Evolutionary conservation across 1,140 invertebrate species (phyloP).

Genomic region (Calycopis cecrops): DNA sequence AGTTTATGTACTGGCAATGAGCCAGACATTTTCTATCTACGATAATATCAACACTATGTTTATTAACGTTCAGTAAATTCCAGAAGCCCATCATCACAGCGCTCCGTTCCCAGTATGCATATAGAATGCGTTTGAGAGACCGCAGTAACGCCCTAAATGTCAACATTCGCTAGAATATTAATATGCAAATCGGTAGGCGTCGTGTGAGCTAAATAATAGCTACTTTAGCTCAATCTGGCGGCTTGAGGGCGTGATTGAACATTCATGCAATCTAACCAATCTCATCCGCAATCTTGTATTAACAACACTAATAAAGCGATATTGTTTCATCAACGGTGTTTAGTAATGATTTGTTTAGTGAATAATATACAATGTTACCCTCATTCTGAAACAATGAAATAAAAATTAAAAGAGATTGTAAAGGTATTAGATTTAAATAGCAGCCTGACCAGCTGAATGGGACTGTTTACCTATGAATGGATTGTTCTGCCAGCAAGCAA

Average conservation of each 20-base stretch:
- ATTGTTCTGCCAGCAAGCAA: no score
- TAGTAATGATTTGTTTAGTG: no score
- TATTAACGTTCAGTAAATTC: conserved; percentile 28
- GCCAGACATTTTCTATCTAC: conserved; percentile 22
- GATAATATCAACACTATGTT: conserved; percentile 15
- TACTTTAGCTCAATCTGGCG: conserved; percentile 25
- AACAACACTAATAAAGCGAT: neutral
- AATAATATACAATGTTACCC: no score
- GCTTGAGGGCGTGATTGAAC: conserved; percentile 22
- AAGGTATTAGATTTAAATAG: no score
- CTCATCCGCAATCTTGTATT: neutral
- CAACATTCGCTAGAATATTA: conserved; percentile 29
- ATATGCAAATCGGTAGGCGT: conserved; percentile 34
- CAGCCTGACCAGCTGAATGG: no score
- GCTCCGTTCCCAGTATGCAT: conserved; percentile 14
- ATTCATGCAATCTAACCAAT: conserved; percentile 16
- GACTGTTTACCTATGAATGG: no score
- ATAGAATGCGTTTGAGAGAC: conserved; percentile 16
- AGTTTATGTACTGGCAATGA: conserved; percentile 20
- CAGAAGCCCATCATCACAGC: conserved; percentile 25
- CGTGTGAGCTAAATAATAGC: conserved; percentile 32
- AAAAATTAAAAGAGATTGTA: no score
- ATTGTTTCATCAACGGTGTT: neutral
- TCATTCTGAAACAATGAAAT: no score
- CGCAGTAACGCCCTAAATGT: conserved; percentile 25